phyloP scores from a whole-genome alignment of 2,888 invertebrate species.

The Andrena chrysosceles region DNA sequence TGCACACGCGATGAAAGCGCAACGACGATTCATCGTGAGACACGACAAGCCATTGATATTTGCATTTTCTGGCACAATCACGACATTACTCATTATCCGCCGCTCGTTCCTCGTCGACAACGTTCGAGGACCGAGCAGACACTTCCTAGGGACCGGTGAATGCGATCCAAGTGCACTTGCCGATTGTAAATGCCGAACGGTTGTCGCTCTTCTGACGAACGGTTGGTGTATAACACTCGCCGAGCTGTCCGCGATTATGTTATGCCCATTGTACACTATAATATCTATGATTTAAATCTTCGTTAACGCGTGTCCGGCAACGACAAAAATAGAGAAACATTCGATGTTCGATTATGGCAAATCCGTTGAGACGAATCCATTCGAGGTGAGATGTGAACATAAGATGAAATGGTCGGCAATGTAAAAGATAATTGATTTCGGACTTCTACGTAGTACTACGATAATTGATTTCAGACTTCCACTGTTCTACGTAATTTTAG shows the following conservation, averaged over 20 bases:
- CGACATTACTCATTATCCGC: conserved; percentile 62
- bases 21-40: conserved; percentile 43
- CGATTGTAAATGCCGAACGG: conserved; percentile 52
- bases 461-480: background rate
- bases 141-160: conserved; percentile 56
- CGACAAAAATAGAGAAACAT: conserved; percentile 1
- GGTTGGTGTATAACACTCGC: conserved; percentile 35
- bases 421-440: background rate
- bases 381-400: background rate
- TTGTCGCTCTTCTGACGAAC: conserved; percentile 31
- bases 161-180: conserved; percentile 54
- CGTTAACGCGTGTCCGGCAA: conserved; percentile 23
- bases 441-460: too few relatives aligned
- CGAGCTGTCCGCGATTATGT: conserved; percentile 47
- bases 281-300: conserved; percentile 55
- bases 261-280: conserved; percentile 36
- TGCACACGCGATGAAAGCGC: conserved; percentile 48
- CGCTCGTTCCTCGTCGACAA: conserved; percentile 53
- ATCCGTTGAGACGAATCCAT: conserved; percentile 5
- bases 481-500: background rate
- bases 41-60: conserved; percentile 56
- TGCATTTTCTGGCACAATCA: conserved; percentile 64
- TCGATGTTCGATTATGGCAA: background rate
- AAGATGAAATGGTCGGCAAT: background rate
- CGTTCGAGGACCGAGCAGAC: conserved; percentile 44